Conservation (phyloP, 2,797 vertebrate species). For the Alfaro cultratus region DNA sequence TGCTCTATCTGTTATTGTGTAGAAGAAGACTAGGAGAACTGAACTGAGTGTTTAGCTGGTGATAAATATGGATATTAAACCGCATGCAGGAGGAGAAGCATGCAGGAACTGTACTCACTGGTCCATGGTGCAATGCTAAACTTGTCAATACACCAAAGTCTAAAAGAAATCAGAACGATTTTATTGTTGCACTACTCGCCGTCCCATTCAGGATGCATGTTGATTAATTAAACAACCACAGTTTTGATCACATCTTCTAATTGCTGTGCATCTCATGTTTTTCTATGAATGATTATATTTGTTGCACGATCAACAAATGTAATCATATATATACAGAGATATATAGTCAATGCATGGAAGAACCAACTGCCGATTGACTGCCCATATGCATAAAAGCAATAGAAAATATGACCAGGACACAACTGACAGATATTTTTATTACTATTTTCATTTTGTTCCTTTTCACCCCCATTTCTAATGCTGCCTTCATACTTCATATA, state of each 20-base stretch:
- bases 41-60: neutral
- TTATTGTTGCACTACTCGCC: neutral
- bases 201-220: neutral
- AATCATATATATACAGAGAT: neutral
- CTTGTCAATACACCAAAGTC: constrained; percentile 34
- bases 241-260: neutral
- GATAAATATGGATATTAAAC: neutral
- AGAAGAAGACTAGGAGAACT: neutral
- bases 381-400: neutral
- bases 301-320: no score
- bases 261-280: neutral
- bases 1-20: constrained; percentile 1
- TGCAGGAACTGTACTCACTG: constrained; percentile 71
- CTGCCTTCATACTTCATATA: neutral
- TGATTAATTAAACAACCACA: neutral
- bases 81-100: neutral
- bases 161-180: constrained; percentile 26
- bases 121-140: constrained; percentile 74
- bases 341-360: neutral
- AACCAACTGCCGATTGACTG: neutral
- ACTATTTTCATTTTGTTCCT: neutral
- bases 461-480: no score
- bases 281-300: neutral
- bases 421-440: neutral
- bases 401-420: neutral